Base-by-base conservation (phyloP, 2,888 invertebrate species). In the Alviniconcha strummeri region DNA sequence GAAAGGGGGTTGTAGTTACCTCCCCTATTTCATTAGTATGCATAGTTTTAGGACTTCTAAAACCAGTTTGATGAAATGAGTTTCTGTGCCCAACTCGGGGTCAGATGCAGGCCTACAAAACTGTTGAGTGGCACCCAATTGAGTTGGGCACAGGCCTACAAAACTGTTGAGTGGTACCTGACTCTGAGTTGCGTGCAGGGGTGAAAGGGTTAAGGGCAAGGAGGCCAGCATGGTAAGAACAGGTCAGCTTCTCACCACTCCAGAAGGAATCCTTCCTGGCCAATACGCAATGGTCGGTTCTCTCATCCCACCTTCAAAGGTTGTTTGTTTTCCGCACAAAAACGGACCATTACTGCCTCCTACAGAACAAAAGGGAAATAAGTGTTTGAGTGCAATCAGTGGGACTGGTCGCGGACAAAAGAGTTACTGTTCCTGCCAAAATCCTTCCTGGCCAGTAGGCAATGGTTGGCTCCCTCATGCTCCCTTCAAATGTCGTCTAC, bases 401-500 rank as follows among this genome's bases (percentile, higher is more conserved):
- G 95, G 94, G 17, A 94, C 94, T 2, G 95, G 95, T 11, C 13
- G 13, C 4, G 13, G 60, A 60, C 8, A 60, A 60, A 8, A 52
- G 4, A 84, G 90, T 88, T 82, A 94, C 93, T 88, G 91, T 88
- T 80, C 94, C 94, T 5, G 94, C 89, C 55, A 89, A 86, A 13
- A 95, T 94, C 52, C 90, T 92, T 11, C 94, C 93, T 5, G 95
- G 95, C 94, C 95, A 95, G 94, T 94, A 94, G 1, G 94, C 94
- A 82, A 95, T 94, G 17, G 94, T 94, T 2, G 95, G 95, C 81
- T 95, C 94, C 81, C 95, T 91, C 92, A 95, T 94, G 3, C 95
- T 95, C 19, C 95, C 95, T 89, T 95, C 95, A 91, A 94, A 95
- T 75, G 95, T 95, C 81, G 95, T 95, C 89, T 95, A 94, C 86